phyloP scores from a whole-genome alignment of 1,140 invertebrate species.

The Aphaenogaster floridana region DNA sequence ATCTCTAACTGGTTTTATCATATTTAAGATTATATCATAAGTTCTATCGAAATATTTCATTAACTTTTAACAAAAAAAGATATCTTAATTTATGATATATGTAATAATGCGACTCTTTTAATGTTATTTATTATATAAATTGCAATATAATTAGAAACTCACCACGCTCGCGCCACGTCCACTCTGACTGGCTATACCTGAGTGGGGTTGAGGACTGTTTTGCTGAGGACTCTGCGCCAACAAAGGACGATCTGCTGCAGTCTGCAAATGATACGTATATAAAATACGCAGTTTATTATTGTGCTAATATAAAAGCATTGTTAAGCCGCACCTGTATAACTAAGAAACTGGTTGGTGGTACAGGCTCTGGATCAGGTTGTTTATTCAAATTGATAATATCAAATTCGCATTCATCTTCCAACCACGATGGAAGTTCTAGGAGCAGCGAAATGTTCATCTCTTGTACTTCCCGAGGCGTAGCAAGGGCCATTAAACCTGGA shows the following conservation, averaged over 20 bases:
- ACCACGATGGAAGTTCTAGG: slow-evolving; percentile 95
- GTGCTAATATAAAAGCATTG: not conserved
- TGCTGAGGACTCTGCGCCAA: slow-evolving; percentile 86
- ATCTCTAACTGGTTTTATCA: not conserved
- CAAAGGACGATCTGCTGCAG: slow-evolving; percentile 91
- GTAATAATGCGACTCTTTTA: not conserved
- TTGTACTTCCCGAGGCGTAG: slow-evolving; percentile 98
- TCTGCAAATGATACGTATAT: slow-evolving; percentile 71
- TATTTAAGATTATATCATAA: slow-evolving; percentile 12
- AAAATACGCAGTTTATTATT: slow-evolving; percentile 5
- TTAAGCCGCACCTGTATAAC: slow-evolving; percentile 92
- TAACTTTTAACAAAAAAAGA: not conserved
- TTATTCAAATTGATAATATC: slow-evolving; percentile 96
- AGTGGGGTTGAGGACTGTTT: slow-evolving; percentile 89
- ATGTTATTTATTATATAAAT: slow-evolving; percentile 33
- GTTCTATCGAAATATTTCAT: not conserved
- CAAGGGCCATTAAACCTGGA: slow-evolving; percentile 94
- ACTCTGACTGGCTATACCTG: slow-evolving; percentile 92
- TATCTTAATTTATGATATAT: slow-evolving; percentile 18
- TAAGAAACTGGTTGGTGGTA: slow-evolving; percentile 93
- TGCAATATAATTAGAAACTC: slow-evolving; percentile 82
- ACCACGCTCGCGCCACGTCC: slow-evolving; percentile 96
- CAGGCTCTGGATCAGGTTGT: slow-evolving; percentile 91
- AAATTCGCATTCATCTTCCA: slow-evolving; percentile 98
- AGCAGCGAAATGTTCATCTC: slow-evolving; percentile 98